Conservation (phyloP, 2,113 vertebrate species). For the Solea senegalensis region DNA sequence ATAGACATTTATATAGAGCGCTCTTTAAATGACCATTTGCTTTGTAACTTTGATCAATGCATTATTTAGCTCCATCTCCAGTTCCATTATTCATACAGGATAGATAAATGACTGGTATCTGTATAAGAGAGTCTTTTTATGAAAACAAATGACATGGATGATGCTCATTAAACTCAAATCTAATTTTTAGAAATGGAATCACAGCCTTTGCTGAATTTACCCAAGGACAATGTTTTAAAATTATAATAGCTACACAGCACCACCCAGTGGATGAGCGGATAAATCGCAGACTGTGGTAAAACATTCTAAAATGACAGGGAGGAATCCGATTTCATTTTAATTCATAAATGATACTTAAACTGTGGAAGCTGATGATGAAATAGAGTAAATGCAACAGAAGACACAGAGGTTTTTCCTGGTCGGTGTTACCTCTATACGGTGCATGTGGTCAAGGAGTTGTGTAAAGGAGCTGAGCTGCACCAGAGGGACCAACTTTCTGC, state of each 20-base stretch:
- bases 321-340: background rate
- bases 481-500: conserved; percentile 79
- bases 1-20: conserved; percentile 49
- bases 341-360: conserved; percentile 14
- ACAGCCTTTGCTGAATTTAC: conserved; percentile 20
- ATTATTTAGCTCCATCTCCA: conserved; percentile 9
- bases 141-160: conserved; percentile 28
- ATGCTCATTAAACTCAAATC: conserved; percentile 30
- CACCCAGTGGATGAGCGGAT: conserved; percentile 59
- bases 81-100: conserved; percentile 24
- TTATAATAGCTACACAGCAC: conserved; percentile 55
- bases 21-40: conserved; percentile 37
- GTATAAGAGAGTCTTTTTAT: conserved; percentile 15
- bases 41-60: conserved; percentile 31
- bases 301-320: background rate
- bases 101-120: conserved; percentile 34
- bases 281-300: conserved; percentile 10
- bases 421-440: conserved; percentile 85
- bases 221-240: conserved; percentile 1
- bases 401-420: background rate
- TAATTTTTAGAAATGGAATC: conserved; percentile 36
- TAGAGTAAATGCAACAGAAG: background rate
- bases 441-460: conserved; percentile 89
- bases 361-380: background rate
- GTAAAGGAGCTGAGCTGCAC: conserved; percentile 86